phyloP scores from a whole-genome alignment of 1,140 invertebrate genomes.

The Drosophila nigromelanica region DNA sequence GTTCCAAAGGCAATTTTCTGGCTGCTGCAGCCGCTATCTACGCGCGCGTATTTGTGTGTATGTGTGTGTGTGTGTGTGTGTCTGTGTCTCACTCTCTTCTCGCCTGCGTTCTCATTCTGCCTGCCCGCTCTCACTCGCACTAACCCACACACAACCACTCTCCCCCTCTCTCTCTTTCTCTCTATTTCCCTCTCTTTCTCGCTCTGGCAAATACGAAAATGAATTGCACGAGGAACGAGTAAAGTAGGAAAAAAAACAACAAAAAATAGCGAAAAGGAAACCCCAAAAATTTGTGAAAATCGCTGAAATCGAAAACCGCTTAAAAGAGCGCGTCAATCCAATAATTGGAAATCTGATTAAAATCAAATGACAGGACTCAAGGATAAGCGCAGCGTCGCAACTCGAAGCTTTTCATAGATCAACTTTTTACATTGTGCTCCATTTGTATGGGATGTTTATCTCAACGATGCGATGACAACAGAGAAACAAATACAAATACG shows the following conservation, averaged over 20 bases:
- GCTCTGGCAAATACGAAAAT: conserved; percentile 9
- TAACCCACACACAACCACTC: conserved; percentile 1
- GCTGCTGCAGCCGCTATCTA: conserved; percentile 38
- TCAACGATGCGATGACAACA: not conserved
- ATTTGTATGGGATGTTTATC: conserved; percentile 8
- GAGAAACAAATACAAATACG: not conserved
- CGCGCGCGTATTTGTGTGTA: conserved; percentile 27
- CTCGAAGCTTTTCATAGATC: conserved; percentile 7
- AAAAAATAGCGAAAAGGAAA: conserved; percentile 17
- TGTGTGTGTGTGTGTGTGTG: conserved; percentile 34
- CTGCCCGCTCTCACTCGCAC: not conserved
- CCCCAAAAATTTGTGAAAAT: conserved; percentile 34
- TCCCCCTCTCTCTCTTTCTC: conserved; percentile 2
- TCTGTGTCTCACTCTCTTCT: conserved; percentile 19
- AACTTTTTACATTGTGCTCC: conserved; percentile 15
- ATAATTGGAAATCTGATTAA: conserved; percentile 51
- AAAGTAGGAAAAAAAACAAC: conserved; percentile 14
- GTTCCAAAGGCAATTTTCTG: conserved; percentile 83
- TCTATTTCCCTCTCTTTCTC: conserved; percentile 28
- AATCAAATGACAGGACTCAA: conserved; percentile 31
- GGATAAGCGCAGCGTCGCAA: conserved; percentile 21
- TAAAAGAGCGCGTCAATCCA: conserved; percentile 46
- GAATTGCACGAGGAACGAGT: conserved; percentile 15
- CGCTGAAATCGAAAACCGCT: conserved; percentile 50
- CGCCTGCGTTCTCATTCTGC: conserved; percentile 33